These are phyloP conservation scores for Cololabis saira DNA, from an alignment of 2,113 vertebrate genomes.

Conservation along the genomic window DNA sequence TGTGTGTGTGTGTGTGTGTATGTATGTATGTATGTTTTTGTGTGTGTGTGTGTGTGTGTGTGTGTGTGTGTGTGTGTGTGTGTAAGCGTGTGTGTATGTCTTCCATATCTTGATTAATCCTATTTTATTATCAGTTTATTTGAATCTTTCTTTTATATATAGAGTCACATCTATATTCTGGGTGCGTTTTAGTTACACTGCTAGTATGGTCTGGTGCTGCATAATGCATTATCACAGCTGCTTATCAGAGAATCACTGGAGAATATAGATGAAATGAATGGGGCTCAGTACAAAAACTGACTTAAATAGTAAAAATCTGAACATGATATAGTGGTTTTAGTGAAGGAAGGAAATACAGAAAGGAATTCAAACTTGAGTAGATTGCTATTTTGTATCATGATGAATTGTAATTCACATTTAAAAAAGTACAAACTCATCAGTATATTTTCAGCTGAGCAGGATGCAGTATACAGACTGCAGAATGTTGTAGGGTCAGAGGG, in stretches of 20 bases:
- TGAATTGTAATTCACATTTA: conserved; percentile 17
- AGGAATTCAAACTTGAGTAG: conserved; percentile 18
- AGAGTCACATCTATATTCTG: neutral
- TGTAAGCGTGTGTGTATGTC: neutral
- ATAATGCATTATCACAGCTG: neutral
- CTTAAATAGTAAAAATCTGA: neutral
- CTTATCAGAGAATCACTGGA: neutral
- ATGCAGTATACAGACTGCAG: conserved; percentile 26
- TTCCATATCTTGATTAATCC: neutral
- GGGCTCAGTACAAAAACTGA: neutral
- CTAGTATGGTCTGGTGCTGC: neutral
- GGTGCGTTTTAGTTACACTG: conserved; percentile 22
- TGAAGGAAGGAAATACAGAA: neutral
- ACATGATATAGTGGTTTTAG: neutral
- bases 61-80: neutral
- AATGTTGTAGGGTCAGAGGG: neutral
- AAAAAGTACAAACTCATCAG: conserved; percentile 40
- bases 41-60: neutral
- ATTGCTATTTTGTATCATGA: conserved; percentile 49
- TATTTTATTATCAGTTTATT: neutral
- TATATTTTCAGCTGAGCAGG: conserved; percentile 29
- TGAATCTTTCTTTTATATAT: too few species aligned
- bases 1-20: neutral
- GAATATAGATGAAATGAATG: neutral
- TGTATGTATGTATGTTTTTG: too few species aligned